Conservation (phyloP, 2,113 vertebrate genomes). For the Gavia stellata region DNA sequence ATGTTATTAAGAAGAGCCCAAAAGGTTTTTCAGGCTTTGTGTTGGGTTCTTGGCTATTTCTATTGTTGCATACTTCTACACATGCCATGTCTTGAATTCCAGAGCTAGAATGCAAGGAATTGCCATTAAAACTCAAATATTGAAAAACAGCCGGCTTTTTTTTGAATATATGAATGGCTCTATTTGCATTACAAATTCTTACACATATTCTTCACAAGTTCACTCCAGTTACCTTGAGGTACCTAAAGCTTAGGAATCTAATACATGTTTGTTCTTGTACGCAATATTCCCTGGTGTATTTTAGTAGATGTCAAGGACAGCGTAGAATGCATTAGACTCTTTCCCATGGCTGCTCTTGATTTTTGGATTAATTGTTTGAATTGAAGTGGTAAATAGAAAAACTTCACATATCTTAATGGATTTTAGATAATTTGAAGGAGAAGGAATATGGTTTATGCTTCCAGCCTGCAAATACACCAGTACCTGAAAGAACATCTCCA, state of each 20-base stretch:
- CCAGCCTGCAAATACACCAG: constrained; percentile 59
- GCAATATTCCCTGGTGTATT: background rate
- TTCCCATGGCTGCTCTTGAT: background rate
- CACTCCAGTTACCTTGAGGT: background rate
- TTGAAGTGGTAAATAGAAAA: background rate
- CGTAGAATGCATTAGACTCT: background rate
- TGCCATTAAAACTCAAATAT: background rate
- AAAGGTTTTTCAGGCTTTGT: background rate
- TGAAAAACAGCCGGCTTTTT: background rate
- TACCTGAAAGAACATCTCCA: constrained; percentile 60
- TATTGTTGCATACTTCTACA: background rate
- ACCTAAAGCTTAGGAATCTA: background rate
- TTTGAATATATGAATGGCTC: background rate
- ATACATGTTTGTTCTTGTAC: background rate
- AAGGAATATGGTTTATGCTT: constrained; percentile 60
- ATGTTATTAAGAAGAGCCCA: background rate
- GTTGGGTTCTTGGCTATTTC: background rate
- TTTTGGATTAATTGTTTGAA: background rate
- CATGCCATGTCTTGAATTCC: background rate
- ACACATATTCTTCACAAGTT: background rate
- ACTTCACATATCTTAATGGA: constrained; percentile 37
- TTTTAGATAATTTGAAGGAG: constrained; percentile 70
- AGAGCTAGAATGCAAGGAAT: background rate
- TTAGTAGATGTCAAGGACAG: background rate
- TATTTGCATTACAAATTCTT: background rate